Conservation (phyloP, 1,140 invertebrate species). For the Procambarus clarkii region DNA sequence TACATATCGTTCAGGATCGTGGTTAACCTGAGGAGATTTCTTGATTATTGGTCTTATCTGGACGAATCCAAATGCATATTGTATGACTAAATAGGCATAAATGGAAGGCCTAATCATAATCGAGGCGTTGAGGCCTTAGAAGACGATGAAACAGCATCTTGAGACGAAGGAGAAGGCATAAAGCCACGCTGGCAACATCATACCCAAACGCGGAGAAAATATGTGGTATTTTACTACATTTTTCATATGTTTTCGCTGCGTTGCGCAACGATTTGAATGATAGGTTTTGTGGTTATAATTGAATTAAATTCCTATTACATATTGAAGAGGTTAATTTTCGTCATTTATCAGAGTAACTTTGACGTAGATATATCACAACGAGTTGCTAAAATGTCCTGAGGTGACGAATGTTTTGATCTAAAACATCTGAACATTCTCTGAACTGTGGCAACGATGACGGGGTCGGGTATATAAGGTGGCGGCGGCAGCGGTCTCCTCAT, state of each 20-base stretch:
- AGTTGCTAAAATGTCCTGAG: background rate
- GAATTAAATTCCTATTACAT: no score
- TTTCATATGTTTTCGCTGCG: background rate
- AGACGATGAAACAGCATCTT: background rate
- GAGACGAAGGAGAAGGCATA: background rate
- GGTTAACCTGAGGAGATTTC: background rate
- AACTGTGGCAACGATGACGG: background rate
- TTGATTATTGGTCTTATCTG: background rate
- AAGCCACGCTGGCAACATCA: background rate
- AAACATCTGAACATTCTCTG: background rate
- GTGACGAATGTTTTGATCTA: background rate
- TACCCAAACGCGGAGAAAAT: background rate
- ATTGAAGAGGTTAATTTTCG: no score
- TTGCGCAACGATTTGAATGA: no score
- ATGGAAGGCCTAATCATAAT: background rate
- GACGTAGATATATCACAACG: background rate
- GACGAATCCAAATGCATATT: background rate
- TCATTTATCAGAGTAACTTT: no score
- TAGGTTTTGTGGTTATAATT: no score
- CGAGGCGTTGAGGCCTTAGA: background rate
- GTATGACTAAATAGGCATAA: background rate
- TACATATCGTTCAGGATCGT: background rate
- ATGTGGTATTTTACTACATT: background rate
- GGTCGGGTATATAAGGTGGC: background rate
- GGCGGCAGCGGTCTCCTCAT: background rate